phyloP scores from a whole-genome alignment of 2,888 invertebrate genomes.

The Pocota personata region DNA sequence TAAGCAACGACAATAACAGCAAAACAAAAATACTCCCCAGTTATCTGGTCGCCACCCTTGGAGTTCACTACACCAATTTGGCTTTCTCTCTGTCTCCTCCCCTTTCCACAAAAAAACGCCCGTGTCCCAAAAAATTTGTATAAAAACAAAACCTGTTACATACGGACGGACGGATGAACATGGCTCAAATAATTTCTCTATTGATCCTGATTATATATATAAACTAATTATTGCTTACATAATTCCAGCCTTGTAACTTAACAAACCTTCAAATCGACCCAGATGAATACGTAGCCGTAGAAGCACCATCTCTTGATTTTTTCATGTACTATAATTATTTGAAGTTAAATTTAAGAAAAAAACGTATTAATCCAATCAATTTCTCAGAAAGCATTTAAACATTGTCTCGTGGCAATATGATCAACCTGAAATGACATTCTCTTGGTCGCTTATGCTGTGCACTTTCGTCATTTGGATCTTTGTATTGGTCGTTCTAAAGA shows the following conservation, averaged over 20 bases:
- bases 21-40: too few relatives aligned
- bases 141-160: too few relatives aligned
- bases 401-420: background rate
- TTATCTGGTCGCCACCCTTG: too few relatives aligned
- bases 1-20: too few relatives aligned
- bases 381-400: slow-evolving; percentile 7
- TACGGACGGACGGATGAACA: too few relatives aligned
- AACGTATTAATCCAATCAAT: background rate
- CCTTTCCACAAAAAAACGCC: too few relatives aligned
- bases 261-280: background rate
- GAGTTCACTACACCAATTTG: too few relatives aligned
- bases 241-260: background rate
- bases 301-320: slow-evolving; percentile 34
- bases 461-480: slow-evolving; percentile 28
- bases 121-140: too few relatives aligned
- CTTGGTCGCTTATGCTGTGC: slow-evolving; percentile 64
- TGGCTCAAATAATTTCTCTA: too few relatives aligned
- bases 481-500: background rate
- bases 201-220: too few relatives aligned
- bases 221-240: too few relatives aligned
- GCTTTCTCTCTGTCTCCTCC: too few relatives aligned
- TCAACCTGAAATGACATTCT: background rate
- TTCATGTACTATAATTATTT: slow-evolving; percentile 21
- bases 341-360: background rate
- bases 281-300: background rate